A percentile compares a stretch with the other conserved stretches of the same genome.
These are phyloP conservation scores for Virgularia gustaviana DNA, from an alignment of 92 coral and sea anemone species.

Conservation along the genomic window DNA sequence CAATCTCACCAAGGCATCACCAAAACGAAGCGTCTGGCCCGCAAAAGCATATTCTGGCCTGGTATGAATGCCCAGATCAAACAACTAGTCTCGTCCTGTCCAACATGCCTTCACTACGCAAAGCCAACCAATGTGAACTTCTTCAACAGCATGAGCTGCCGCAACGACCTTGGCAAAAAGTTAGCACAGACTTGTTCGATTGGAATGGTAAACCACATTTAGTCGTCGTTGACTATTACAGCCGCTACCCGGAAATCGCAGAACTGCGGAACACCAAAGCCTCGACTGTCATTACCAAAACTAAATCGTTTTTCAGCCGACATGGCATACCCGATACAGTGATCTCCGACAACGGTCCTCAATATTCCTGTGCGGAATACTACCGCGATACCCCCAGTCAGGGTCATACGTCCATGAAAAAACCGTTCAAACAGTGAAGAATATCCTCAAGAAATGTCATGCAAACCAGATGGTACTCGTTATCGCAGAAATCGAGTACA, in stretches of 20 bases:
- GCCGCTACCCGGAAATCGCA: conserved; percentile 14
- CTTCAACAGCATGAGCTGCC: conserved; percentile 47
- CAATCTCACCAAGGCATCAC: conserved; percentile 57
- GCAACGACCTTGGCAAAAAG: conserved; percentile 45
- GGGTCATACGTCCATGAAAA: too few species aligned
- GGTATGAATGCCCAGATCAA: conserved; percentile 52
- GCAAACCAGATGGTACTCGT: too few species aligned
- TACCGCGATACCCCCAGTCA: too few species aligned
- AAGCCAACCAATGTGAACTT: conserved; percentile 46
- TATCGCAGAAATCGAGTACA: too few species aligned
- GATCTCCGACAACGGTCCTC: conserved; percentile 39
- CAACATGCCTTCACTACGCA: conserved; percentile 45
- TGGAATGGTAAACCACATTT: conserved; percentile 29
- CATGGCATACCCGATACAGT: conserved; percentile 26
- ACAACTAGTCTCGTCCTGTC: conserved; percentile 39
- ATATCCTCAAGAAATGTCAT: too few species aligned
- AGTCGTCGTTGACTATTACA: conserved; percentile 33
- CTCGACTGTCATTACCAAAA: conserved; percentile 5
- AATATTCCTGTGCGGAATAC: conserved; percentile 35
- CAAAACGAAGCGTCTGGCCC: conserved; percentile 50
- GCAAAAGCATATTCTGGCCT: conserved; percentile 56
- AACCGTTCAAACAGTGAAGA: too few species aligned
- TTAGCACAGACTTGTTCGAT: conserved; percentile 39
- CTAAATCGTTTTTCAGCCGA: conserved; percentile 23
- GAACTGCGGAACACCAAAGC: conserved; percentile 29